phyloP scores from a whole-genome alignment of 2,797 vertebrate genomes.

The Chromis chromis region DNA sequence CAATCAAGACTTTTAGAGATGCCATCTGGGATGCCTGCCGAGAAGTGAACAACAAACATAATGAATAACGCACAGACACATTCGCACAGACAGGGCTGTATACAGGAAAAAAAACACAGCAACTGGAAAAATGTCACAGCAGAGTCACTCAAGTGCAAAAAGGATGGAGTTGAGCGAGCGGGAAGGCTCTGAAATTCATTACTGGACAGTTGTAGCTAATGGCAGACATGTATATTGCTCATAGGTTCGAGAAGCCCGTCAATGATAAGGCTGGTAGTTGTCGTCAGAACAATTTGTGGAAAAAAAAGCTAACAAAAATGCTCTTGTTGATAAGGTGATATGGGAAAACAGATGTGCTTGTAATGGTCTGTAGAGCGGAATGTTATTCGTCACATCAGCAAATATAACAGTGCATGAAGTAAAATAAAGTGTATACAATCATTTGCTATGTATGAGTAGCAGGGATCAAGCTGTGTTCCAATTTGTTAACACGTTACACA shows the following conservation, averaged over 20 bases:
- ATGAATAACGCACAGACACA: constrained; percentile 74
- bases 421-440: too few species aligned
- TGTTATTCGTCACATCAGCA: too few species aligned
- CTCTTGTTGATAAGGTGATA: too few species aligned
- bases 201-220: constrained; percentile 25
- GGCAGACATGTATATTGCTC: constrained; percentile 22
- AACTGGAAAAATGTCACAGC: constrained; percentile 45
- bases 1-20: constrained; percentile 84
- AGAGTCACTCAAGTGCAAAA: constrained; percentile 61
- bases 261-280: too few species aligned
- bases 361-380: too few species aligned
- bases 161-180: constrained; percentile 19
- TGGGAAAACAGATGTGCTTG: too few species aligned
- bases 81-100: constrained; percentile 46
- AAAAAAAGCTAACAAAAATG: too few species aligned
- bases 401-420: too few species aligned
- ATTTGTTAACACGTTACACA: not conserved
- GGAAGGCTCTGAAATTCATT: constrained; percentile 21
- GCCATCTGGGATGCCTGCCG: constrained; percentile 83
- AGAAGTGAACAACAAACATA: constrained; percentile 80
- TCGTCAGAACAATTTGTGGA: too few species aligned
- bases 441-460: too few species aligned
- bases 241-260: not conserved
- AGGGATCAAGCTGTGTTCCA: not conserved
- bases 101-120: constrained; percentile 3